A percentile compares a stretch with the other conserved stretches of the same genome.
phyloP scores from a whole-genome alignment of 1,140 invertebrate species.

The Hypothenemus hampei region DNA sequence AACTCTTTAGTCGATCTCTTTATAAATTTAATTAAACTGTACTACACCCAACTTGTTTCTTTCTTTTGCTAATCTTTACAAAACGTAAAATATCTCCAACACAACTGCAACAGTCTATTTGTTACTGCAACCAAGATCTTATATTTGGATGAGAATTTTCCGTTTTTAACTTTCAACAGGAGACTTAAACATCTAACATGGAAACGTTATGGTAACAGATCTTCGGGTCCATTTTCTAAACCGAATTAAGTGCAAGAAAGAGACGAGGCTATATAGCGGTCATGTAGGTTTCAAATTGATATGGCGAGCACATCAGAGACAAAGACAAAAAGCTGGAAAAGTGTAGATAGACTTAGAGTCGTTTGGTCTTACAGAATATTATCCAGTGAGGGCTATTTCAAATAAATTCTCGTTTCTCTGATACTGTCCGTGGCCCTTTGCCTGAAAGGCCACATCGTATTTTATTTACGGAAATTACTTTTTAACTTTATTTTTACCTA shows the following conservation, averaged over 20 bases:
- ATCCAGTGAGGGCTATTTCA: constrained; percentile 15
- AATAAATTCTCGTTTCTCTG: constrained; percentile 19
- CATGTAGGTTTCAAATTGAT: constrained; percentile 6
- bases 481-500: constrained; percentile 12
- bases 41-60: no score
- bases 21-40: no score
- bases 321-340: constrained; percentile 9
- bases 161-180: no score
- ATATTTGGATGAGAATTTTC: no score
- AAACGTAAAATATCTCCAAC: no score
- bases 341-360: constrained; percentile 15
- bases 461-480: constrained; percentile 22
- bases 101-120: no score
- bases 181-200: no score
- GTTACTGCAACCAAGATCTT: no score
- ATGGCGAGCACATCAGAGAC: constrained; percentile 6
- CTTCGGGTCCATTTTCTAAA: not conserved
- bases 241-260: constrained; percentile 1
- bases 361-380: constrained; percentile 22
- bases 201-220: not conserved
- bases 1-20: no score
- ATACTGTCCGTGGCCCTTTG: constrained; percentile 20
- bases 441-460: constrained; percentile 2
- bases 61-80: no score
- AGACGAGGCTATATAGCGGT: constrained; percentile 1